Base-by-base conservation (phyloP, 2,113 vertebrate genomes). In the Hyaena hyaena region DNA sequence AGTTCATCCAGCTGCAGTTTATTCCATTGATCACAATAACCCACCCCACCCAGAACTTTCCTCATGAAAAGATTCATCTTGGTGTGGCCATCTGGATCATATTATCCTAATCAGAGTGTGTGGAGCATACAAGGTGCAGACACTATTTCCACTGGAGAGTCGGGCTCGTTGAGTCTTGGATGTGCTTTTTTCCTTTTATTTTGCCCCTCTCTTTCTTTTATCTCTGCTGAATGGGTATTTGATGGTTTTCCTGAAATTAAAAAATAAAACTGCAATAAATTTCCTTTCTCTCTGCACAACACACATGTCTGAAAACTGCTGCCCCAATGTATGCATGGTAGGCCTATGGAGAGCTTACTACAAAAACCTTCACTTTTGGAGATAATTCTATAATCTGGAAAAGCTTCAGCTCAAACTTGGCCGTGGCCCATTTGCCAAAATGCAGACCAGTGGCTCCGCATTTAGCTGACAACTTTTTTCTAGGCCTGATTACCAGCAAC, bases 1-100 rank as follows among this genome's bases (percentile, higher is more conserved):
- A 97, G 97, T 91, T 96, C 97, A 97, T 9, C 68, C 95, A 97
- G 96, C 97, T 98, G 97, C 94, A 97, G 89, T 82, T n/a, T 74
- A 96, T 96, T 96, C 87, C 97, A 96, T 93, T 90, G 66, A 96
- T 96, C 93, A 79, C 94, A 98, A 66, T 91, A 90, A 95, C 58
- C 71, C 4, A n/a, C 66, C 96, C 83, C 96, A 95, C 88, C 98
- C 97, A 96, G 43, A 92, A 93, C 92, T 97, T 96, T 97, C 90
- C 96, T 92, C 94, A 81, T 95, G 31, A 98, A 92, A 92, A 81
- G 48, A 4, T 50, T 58, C 86, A 95, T 92, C 63, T 39, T 48
- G 12, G 33, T 1, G 92, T 28, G 89, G 95, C 86, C 97, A 98
- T 98, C 97, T 97, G 97, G 76, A 53, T 63, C 35, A 0, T 35